phyloP scores from a whole-genome alignment of 2,113 vertebrate genomes.

The Gopherus flavomarginatus region DNA sequence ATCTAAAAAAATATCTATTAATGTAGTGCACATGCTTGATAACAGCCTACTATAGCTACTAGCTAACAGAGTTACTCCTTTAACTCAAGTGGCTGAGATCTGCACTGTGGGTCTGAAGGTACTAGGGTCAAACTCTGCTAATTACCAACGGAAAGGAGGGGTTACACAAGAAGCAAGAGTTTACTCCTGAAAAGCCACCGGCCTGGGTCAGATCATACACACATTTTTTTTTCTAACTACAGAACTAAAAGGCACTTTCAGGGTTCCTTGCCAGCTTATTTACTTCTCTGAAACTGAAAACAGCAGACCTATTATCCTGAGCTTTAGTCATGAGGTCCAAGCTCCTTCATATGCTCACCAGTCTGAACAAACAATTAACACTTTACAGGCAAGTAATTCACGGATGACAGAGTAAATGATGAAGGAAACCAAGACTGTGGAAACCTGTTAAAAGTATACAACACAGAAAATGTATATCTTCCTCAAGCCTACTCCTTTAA shows the following conservation, averaged over 20 bases:
- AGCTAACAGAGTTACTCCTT: background rate
- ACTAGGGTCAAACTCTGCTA: background rate
- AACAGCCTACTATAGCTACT: background rate
- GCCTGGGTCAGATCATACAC: background rate
- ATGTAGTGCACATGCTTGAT: background rate
- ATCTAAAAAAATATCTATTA: background rate
- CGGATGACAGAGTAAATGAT: background rate
- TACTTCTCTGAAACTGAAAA: background rate
- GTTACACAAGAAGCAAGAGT: background rate
- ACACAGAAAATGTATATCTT: fast-evolving
- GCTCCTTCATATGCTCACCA: background rate
- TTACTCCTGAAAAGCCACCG: background rate
- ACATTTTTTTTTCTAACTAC: background rate
- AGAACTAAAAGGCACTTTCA: slow-evolving; percentile 1
- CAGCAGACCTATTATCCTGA: slow-evolving; percentile 46
- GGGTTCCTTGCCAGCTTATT: slow-evolving; percentile 30
- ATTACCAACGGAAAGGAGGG: background rate
- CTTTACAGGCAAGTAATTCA: fast-evolving
- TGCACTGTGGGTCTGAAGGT: background rate
- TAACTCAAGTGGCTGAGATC: background rate
- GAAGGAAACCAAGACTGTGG: background rate
- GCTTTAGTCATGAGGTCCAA: fast-evolving
- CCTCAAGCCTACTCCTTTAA: fast-evolving
- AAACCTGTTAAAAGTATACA: fast-evolving
- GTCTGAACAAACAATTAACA: background rate